phyloP scores from a whole-genome alignment of 2,888 invertebrate species.

The Tanypteryx hageni region DNA sequence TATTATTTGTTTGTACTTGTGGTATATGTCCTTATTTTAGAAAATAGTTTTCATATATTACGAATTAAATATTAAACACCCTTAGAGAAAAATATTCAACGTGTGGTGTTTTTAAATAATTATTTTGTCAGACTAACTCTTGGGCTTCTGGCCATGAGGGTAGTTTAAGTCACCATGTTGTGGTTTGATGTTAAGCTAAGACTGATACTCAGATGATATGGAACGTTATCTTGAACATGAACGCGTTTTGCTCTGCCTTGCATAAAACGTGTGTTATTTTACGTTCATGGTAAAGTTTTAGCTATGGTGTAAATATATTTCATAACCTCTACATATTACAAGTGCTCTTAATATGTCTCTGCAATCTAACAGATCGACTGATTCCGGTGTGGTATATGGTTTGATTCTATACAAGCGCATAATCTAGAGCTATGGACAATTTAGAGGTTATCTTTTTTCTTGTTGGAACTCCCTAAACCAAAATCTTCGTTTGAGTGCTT shows the following conservation, averaged over 20 bases:
- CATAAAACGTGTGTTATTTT: background rate
- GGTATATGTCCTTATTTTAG: background rate
- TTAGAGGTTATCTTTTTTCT: background rate
- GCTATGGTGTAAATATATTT: background rate
- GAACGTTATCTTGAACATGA: background rate
- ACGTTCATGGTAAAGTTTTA: background rate
- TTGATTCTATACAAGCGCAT: background rate
- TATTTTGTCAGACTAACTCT: background rate
- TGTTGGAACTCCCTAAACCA: no score
- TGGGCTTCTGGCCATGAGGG: no score
- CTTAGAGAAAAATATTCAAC: no score
- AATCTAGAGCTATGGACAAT: background rate
- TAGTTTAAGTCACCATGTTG: background rate
- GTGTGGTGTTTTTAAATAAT: background rate
- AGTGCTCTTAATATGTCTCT: conserved; percentile 1
- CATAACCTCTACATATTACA: background rate
- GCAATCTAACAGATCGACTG: background rate
- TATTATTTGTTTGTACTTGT: background rate
- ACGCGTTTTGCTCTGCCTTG: no score
- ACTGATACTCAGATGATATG: no score
- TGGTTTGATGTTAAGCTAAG: background rate
- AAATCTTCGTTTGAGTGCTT: background rate
- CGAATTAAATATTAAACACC: no score
- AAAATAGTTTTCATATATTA: background rate
- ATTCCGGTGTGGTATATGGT: background rate